phyloP scores from a whole-genome alignment of 1,140 invertebrate species.

The Bombus picipes region DNA sequence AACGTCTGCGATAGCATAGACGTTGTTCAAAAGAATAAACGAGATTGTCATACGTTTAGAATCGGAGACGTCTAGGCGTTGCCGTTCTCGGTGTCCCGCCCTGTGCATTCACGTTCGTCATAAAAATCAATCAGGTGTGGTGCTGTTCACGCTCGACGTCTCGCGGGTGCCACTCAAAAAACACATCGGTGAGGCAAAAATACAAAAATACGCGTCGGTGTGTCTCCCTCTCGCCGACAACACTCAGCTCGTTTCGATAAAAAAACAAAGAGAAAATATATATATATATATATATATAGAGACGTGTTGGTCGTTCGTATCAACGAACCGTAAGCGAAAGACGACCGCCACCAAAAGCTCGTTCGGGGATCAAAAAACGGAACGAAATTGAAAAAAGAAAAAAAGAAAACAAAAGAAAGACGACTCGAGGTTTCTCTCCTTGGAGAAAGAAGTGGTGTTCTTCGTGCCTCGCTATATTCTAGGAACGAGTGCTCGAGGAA shows the following conservation, averaged over 20 bases:
- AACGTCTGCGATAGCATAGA: too few species aligned
- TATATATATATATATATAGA: conserved; percentile 25
- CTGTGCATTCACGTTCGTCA: background rate
- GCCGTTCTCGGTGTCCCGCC: background rate
- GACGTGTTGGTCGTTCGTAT: conserved; percentile 36
- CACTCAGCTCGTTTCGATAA: conserved; percentile 51
- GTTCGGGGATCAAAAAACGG: conserved; percentile 43
- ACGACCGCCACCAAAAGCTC: conserved; percentile 81
- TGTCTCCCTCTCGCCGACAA: conserved; percentile 55
- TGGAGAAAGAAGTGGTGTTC: too few species aligned
- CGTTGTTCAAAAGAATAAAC: background rate
- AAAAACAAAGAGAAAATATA: conserved; percentile 49
- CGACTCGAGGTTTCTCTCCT: background rate
- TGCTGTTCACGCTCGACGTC: conserved; percentile 71
- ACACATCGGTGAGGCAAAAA: conserved; percentile 80
- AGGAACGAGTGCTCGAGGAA: background rate
- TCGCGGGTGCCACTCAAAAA: conserved; percentile 81
- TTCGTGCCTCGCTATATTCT: background rate
- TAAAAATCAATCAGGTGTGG: conserved; percentile 68
- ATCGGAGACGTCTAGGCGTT: background rate
- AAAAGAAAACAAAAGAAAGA: background rate
- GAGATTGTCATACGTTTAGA: background rate
- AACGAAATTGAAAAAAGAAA: background rate
- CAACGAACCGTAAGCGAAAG: conserved; percentile 73
- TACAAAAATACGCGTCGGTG: conserved; percentile 77